These are phyloP conservation scores for Eulemur coronatus DNA, from an alignment of 2,797 vertebrate species.

Conservation along the genomic window DNA sequence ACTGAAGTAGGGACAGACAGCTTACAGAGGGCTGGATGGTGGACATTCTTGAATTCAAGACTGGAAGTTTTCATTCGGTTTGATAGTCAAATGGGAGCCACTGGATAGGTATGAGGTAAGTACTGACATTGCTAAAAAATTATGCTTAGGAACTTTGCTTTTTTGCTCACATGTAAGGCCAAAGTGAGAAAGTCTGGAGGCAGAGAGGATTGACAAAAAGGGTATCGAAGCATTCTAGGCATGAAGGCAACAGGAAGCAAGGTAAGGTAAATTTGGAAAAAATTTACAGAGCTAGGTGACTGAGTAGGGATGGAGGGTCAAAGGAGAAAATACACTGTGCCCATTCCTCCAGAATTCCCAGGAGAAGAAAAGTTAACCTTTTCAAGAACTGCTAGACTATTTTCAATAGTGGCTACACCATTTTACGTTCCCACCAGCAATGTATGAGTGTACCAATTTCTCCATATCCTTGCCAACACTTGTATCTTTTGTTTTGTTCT, in stretches of 20 bases:
- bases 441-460: background rate
- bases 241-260: background rate
- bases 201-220: background rate
- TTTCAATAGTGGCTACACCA: background rate
- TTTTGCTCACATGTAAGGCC: background rate
- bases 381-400: background rate
- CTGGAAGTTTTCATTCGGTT: background rate
- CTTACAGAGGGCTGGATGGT: background rate
- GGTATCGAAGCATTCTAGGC: background rate
- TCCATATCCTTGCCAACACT: slow-evolving; percentile 18
- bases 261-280: background rate
- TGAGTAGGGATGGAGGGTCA: background rate
- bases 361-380: background rate
- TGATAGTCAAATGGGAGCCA: background rate
- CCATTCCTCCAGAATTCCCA: background rate
- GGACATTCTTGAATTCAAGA: slow-evolving; percentile 4
- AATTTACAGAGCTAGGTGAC: background rate
- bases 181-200: background rate
- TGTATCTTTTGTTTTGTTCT: background rate
- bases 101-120: background rate
- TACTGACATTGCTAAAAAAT: slow-evolving; percentile 35
- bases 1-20: background rate
- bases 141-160: slow-evolving; percentile 10
- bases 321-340: background rate
- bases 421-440: background rate